These are phyloP conservation scores for Neuroscelio doddi DNA, from an alignment of 2,888 invertebrate species.

Conservation along the genomic window DNA sequence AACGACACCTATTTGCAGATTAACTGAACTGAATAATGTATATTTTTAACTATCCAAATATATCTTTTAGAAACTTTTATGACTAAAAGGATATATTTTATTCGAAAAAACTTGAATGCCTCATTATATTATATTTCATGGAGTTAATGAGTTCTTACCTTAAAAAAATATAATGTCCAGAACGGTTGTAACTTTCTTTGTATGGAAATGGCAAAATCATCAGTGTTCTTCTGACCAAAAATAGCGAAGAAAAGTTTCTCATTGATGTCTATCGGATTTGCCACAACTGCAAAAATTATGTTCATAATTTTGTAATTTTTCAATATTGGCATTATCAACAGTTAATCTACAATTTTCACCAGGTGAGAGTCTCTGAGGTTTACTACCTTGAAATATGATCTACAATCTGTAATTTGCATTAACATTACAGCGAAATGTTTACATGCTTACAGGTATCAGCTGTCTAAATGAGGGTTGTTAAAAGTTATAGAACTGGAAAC, in stretches of 20 bases:
- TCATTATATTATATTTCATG: conserved; percentile 60
- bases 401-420: conserved; percentile 20
- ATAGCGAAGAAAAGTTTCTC: conserved; percentile 99
- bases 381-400: conserved; percentile 34
- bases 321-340: not conserved
- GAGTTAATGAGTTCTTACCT: conserved; percentile 73
- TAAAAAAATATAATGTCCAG: conserved; percentile 91
- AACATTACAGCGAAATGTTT: conserved; percentile 13
- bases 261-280: conserved; percentile 93
- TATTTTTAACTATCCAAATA: not conserved
- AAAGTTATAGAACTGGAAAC: conserved; percentile 1
- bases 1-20: conserved; percentile 76
- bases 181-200: conserved; percentile 77
- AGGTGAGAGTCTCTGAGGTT: too few species aligned
- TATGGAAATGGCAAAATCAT: conserved; percentile 73
- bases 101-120: not conserved
- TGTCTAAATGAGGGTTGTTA: conserved; percentile 2
- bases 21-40: not conserved
- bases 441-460: conserved; percentile 27
- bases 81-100: not conserved
- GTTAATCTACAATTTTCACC: too few species aligned
- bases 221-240: conserved; percentile 93
- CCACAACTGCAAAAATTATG: conserved; percentile 81
- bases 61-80: not conserved
- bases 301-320: not conserved